Base-by-base conservation (phyloP, 2,888 invertebrate species). In the Cephus pygmeus region DNA sequence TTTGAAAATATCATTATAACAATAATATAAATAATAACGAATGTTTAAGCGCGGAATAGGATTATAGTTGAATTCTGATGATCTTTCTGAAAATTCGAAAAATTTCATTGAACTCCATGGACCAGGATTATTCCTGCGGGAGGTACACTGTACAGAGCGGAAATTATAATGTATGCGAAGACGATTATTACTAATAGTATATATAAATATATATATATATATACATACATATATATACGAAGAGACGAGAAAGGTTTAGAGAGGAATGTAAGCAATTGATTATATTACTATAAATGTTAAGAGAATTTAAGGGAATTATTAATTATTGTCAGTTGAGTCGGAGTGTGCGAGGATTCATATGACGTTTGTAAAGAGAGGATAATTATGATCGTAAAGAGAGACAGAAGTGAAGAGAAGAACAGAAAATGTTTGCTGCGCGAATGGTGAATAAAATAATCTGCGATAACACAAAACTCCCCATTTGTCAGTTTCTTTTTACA, bases 231-330 rank as follows among this genome's bases (percentile, higher is more conserved):
- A 40, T 40, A 56, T 56, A 56, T 23, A 23, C 23, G 23, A 56
- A 23, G 23, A 56, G 23, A 15, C 23, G 56, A 56, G 56, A 56
- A 56, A 56, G 23, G 9, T 56, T 56, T 56, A 56, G 79, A 83
- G 82, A 81, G 81, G 79, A 83, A 86, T 81, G 83, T 85, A 86
- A 83, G 85, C 85, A 87, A 87, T 87, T 83, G 83, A 87, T 77
- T 76, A 77, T 82, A 81, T 81, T 83, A 84, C 82, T 86, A 87
- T 89, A 88, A 88, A 87, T 89, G 88, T 90, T 89, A 88, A 82
- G 84, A 86, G 86, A 85, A 86, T 86, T 82, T 85, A 87, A 87
- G 84, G 79, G 86, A 88, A 88, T 87, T 87, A 87, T 85, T 83
- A 83, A 87, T 83, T 89, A 88, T 89, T 88, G 86, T 88, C 87